phyloP scores from a whole-genome alignment of 2,113 vertebrate genomes.

The Anhinga rufa region DNA sequence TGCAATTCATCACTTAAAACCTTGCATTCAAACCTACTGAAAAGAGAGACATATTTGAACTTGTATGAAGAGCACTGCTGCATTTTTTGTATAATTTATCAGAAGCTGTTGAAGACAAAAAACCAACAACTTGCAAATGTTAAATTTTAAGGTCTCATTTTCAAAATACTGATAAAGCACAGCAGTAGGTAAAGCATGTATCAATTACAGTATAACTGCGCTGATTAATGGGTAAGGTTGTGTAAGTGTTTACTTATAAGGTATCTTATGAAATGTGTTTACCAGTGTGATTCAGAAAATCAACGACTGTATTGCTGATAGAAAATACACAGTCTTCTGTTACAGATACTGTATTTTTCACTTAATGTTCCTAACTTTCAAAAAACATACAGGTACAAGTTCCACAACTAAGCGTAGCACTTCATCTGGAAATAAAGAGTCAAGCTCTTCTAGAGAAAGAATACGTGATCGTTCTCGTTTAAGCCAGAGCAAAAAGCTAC shows the following conservation, averaged over 20 bases:
- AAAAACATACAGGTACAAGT: slow-evolving; percentile 61
- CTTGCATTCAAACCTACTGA: not conserved
- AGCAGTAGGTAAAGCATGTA: not conserved
- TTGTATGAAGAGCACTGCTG: not conserved
- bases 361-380: not conserved
- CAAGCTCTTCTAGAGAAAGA: slow-evolving; percentile 82
- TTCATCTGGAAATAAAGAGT: slow-evolving; percentile 83
- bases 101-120: not conserved
- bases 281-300: not conserved
- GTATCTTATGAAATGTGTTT: not conserved
- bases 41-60: not conserved
- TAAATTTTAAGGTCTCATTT: not conserved
- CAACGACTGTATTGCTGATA: not conserved
- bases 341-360: not conserved
- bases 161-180: not conserved
- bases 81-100: not conserved
- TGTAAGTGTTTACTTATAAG: not conserved
- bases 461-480: slow-evolving; percentile 82
- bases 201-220: not conserved
- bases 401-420: slow-evolving; percentile 78
- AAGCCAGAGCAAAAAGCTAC: slow-evolving; percentile 82
- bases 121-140: not conserved
- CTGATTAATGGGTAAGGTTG: not conserved
- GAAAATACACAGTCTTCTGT: not conserved
- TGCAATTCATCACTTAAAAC: not conserved